phyloP scores from a whole-genome alignment of 2,797 vertebrate species.

The Pseudotriccus pelzelni region DNA sequence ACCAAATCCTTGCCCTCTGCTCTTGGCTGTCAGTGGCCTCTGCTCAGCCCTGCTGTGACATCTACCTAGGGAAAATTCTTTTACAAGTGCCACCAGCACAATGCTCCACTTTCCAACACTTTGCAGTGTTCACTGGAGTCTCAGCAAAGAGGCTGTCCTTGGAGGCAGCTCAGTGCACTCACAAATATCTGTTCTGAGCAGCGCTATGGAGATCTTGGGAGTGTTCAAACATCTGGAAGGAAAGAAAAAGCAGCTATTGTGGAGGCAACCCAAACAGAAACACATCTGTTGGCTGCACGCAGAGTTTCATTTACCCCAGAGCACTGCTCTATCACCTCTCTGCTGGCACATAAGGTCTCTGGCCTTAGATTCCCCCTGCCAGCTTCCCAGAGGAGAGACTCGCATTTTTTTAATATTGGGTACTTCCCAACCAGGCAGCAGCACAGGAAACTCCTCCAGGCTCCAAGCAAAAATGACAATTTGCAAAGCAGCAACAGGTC shows the following conservation, averaged over 20 bases:
- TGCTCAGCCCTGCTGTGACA: neutral
- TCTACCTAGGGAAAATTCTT: neutral
- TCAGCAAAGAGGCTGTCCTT: fast-evolving
- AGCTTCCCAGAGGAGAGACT: neutral
- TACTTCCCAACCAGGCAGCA: neutral
- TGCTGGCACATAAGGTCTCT: neutral
- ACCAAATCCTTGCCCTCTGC: neutral
- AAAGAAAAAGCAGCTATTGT: neutral
- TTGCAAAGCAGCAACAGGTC: neutral
- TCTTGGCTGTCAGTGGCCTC: neutral
- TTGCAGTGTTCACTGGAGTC: neutral
- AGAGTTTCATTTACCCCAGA: neutral
- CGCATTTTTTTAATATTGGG: neutral
- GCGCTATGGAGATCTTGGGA: neutral
- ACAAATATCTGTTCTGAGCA: neutral
- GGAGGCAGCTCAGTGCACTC: neutral
- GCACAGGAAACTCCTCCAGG: neutral
- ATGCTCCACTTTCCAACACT: neutral
- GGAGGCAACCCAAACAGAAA: neutral
- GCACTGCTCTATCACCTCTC: neutral
- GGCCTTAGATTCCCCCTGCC: neutral
- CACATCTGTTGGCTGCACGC: neutral
- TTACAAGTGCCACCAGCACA: neutral
- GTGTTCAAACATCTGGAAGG: neutral
- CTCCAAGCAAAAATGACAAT: neutral